Base-by-base conservation (phyloP, 2,888 invertebrate species). In the Hipparchia semele region DNA sequence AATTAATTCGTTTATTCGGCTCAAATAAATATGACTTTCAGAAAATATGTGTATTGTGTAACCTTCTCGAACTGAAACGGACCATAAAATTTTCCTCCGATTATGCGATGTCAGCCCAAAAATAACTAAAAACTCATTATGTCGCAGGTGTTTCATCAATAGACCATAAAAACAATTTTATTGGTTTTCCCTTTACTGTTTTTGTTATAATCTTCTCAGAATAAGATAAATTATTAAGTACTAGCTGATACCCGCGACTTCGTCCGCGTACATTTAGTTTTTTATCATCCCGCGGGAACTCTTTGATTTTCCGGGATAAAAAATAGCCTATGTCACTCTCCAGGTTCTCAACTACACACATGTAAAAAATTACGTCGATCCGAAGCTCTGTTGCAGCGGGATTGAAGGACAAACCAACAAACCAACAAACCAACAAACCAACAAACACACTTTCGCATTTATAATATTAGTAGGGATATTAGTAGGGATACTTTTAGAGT, bases 101-200 rank as follows among this genome's bases (percentile, higher is more conserved):
- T 72, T 73, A 73, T 66, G 60, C 74, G 72, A 70, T 74, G 73
- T 59, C 65, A 66, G 59, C 60, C 70, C 71, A 69, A 74, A 72
- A 77, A 86, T 87, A 86, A 86, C 84, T 86, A 81, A 84, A 86
- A 87, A 83, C 85, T 89, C 85, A 87, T 90, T 88, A 88, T 81
- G 85, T 83, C 83, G 85, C 90, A 91, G 90, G 90, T 90, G 90
- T 85, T 87, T 85, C 82, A 79, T 78, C 79, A 82, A 78, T 82
- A 79, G 79, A 82, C 83, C 84, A 86, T 89, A 69, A 88, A 90
- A 89, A 87, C 84, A 86, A 88, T 83, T 88, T 90, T 89, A 90
- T 89, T 86, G 84, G 82, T 86, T 86, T 87, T 83, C 81, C 83
- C 86, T 89, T 89, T 84, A 87, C 83, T 82, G 82, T 84, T 86